A percentile compares a stretch with the other conserved stretches of the same genome.
Evolutionary conservation across 2,113 vertebrate species (phyloP).

Genomic region (Manacus vitellinus): DNA sequence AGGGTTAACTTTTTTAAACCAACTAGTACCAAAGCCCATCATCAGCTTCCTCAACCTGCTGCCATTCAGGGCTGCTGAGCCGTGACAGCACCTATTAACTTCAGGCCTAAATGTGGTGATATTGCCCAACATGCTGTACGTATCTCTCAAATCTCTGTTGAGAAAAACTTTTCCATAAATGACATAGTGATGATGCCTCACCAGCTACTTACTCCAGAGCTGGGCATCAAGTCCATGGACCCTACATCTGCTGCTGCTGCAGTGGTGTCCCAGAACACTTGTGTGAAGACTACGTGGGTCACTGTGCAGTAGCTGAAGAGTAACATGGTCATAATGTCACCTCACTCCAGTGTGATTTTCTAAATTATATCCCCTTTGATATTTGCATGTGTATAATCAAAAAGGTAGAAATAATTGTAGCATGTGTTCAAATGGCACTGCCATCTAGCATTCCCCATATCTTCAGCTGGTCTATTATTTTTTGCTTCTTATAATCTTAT

Average conservation of each 20-base stretch:
- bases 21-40: not conserved
- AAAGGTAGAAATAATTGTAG: not conserved
- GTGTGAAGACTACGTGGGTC: not conserved
- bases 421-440: not conserved
- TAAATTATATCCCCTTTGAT: not conserved
- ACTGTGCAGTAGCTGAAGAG: not conserved
- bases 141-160: not conserved
- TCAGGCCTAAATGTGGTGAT: not conserved
- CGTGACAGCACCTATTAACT: not conserved
- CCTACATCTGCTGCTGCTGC: not conserved
- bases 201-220: not conserved
- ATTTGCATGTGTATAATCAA: not conserved
- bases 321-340: not conserved
- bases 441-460: not conserved
- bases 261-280: not conserved
- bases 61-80: not conserved
- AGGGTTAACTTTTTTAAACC: not conserved
- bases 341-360: not conserved
- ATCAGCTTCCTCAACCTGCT: not conserved
- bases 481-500: not conserved
- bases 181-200: not conserved
- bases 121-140: rapidly evolving
- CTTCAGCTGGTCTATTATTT: not conserved
- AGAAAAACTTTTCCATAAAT: not conserved
- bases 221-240: not conserved